phyloP scores from a whole-genome alignment of 2,888 invertebrate species.

The Sisyra terminalis region DNA sequence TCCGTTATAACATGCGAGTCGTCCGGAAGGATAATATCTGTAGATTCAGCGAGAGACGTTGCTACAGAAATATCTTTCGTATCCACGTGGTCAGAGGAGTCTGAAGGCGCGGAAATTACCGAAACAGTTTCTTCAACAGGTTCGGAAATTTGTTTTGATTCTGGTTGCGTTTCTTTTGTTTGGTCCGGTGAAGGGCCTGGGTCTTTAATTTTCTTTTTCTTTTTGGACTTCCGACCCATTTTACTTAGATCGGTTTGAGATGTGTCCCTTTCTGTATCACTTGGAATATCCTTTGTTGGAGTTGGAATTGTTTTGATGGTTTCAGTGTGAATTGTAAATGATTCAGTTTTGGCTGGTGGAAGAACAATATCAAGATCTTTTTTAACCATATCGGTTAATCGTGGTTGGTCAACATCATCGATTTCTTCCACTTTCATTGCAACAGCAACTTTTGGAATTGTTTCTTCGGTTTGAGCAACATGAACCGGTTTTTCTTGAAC shows the following conservation, averaged over 20 bases:
- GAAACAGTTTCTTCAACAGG: conserved; percentile 19
- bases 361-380: conserved; percentile 22
- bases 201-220: conserved; percentile 45
- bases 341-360: conserved; percentile 15
- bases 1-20: conserved; percentile 31
- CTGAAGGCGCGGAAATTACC: conserved; percentile 10
- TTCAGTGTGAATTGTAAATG: conserved; percentile 11
- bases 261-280: conserved; percentile 20
- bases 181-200: conserved; percentile 14
- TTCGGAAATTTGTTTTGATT: conserved; percentile 15
- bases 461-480: conserved; percentile 21
- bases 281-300: conserved; percentile 20
- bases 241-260: conserved; percentile 27
- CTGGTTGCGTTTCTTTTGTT: conserved; percentile 10
- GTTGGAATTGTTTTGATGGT: conserved; percentile 14
- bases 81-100: conserved; percentile 14
- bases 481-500: conserved; percentile 28
- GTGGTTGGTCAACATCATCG: conserved; percentile 14
- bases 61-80: conserved; percentile 19
- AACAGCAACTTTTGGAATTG: conserved; percentile 22
- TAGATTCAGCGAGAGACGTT: conserved; percentile 35
- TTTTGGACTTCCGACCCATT: conserved; percentile 39
- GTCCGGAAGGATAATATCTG: conserved; percentile 32
- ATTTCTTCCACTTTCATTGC: conserved; percentile 20
- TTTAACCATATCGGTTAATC: conserved; percentile 14